These are phyloP conservation scores for Isotomurus palustris DNA, from an alignment of 2,888 invertebrate species.

Conservation along the genomic window DNA sequence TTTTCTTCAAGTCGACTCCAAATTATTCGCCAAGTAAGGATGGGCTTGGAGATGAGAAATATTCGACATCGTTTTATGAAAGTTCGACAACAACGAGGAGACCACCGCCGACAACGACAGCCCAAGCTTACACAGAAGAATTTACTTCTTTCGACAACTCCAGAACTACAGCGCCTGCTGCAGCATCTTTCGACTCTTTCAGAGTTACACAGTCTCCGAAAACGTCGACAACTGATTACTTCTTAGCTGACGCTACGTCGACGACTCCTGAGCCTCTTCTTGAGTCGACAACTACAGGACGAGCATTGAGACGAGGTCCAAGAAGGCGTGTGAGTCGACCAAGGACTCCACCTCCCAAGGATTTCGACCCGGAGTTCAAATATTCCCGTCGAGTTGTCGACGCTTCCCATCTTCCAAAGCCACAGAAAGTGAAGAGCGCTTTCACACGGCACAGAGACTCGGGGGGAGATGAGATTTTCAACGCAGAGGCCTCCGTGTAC, in stretches of 20 bases:
- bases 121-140: no score
- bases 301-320: conserved; percentile 18
- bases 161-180: no score
- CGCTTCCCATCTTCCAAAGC: conserved; percentile 14
- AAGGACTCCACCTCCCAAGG: conserved; percentile 3
- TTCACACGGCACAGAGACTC: conserved; percentile 6
- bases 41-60: background rate
- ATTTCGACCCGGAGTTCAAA: conserved; percentile 38
- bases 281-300: conserved; percentile 2
- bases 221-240: conserved; percentile 7
- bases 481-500: conserved; percentile 44
- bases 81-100: background rate
- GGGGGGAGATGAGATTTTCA: conserved; percentile 43
- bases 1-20: conserved; percentile 25
- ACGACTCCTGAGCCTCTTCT: no score
- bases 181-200: no score
- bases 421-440: conserved; percentile 9
- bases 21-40: background rate
- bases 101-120: background rate
- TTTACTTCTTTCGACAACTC: no score
- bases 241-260: conserved; percentile 13
- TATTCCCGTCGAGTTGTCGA: conserved; percentile 35
- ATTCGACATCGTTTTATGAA: background rate
- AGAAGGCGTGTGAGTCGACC: conserved; percentile 15
- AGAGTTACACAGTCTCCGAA: conserved; percentile 1